Base-by-base conservation (phyloP, 2,888 invertebrate species). In the Phymatocera aterrima region DNA sequence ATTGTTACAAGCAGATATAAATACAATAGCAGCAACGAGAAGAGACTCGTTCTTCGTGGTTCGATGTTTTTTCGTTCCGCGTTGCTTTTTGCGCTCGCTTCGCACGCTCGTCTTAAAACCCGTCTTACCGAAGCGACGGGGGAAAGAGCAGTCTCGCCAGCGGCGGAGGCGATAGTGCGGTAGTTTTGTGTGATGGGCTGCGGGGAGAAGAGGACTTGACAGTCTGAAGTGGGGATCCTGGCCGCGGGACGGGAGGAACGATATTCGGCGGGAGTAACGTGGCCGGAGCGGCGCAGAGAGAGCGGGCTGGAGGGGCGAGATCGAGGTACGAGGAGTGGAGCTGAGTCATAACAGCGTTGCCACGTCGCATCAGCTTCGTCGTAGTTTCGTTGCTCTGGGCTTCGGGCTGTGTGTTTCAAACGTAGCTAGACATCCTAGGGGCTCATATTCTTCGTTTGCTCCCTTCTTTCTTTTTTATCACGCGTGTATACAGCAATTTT, bases 281-380 rank as follows among this genome's bases (percentile, higher is more conserved):
- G 78, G 77, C 78, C 74, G 80, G 51, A 51, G 72, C 1, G 77
- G 79, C 77, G n/a, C n/a, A n/a, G 40, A 74, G 68, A 74, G 81
- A 51, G 82, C 80, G 81, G 80, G 77, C 72, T 80, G 68, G 80
- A 81, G 74, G 77, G 79, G 79, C 78, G 80, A 79, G 80, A 78
- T 18, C 34, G 46, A 40, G 80, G 77, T 57, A 78, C 79, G 81
- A 82, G 79, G 84, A 85, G 87, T 83, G 82, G 87, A 88, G 90
- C 89, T 89, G 90, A 90, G 87, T 89, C 90, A 90, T 89, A 89
- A 87, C 89, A 85, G 82, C 88, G 89, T 90, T 90, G 90, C 90
- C 90, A 89, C 85, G 87, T 89, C 85, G 78, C 61, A 61, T 61
- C 31, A 70, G 18, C 43, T 65, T 24, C 40, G 65, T 54, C 68